Evolutionary conservation across 2,113 vertebrate species (phyloP).

Genomic region (Pollimyrus isidori): DNA sequence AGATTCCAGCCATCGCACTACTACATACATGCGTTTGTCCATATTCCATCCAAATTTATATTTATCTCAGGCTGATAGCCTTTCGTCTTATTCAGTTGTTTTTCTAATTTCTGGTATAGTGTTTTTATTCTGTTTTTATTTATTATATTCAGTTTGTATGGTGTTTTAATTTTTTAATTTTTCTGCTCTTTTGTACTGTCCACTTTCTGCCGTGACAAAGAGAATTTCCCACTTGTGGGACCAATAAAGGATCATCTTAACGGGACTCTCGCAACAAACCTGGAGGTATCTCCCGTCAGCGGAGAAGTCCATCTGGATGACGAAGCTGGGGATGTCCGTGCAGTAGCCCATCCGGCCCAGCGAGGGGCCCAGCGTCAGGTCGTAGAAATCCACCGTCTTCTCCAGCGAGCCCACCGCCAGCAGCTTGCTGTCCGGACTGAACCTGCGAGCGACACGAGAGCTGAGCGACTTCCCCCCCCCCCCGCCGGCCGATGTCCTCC

Average conservation of each 20-base stretch:
- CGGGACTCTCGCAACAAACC: constrained; percentile 48
- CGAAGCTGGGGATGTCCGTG: constrained; percentile 86
- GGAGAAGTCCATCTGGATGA: constrained; percentile 92
- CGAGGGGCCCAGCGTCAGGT: constrained; percentile 82
- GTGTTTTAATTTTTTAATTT: too few relatives aligned
- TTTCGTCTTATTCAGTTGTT: too few relatives aligned
- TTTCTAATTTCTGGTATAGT: too few relatives aligned
- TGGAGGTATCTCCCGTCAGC: constrained; percentile 86
- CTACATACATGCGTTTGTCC: neutral
- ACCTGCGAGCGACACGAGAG: constrained; percentile 55
- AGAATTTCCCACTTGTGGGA: too few relatives aligned
- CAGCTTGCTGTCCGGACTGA: constrained; percentile 86
- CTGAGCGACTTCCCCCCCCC: neutral
- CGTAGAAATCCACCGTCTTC: constrained; percentile 90
- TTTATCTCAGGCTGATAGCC: too few relatives aligned
- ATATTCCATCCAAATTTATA: too few relatives aligned
- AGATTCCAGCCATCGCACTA: neutral
- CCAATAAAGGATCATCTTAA: too few relatives aligned
- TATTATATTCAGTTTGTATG: too few relatives aligned
- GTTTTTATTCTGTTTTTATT: too few relatives aligned
- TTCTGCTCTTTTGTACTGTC: too few relatives aligned
- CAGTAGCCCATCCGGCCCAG: constrained; percentile 90
- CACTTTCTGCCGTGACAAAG: too few relatives aligned
- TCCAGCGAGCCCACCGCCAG: constrained; percentile 86
- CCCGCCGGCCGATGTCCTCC: neutral